Evolutionary conservation across 2,888 invertebrate species (phyloP), one percentile per base, ranked within the genome.

Genomic region (Leptopterna dolabrata): DNA sequence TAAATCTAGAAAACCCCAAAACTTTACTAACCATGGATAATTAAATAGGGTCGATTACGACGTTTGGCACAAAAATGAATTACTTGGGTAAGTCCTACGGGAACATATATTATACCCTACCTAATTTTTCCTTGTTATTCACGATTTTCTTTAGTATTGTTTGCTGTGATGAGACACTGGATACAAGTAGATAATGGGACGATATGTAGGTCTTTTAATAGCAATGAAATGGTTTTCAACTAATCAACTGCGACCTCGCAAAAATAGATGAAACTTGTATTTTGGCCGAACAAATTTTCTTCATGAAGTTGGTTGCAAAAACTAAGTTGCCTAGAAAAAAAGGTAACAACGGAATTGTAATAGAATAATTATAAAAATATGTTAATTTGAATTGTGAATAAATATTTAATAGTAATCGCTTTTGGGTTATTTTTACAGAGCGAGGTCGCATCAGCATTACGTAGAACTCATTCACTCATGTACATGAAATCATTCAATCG

Each of bases 1-100:
- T 84, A 71, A 73, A 45, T 86, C 86, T 86, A 86, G 55, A 76
- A 86, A 86, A 86, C 55, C 85, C n/a, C 76, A 73, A 55, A 81
- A 85, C 45, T 43, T 41, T 43, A 70, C 55, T 55, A 81, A 70
- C 43, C 27, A 45, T 45, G 63, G 70, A 70, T 70, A 70, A 63
- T n/a, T 41, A 81, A 51, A 81, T 47, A 19, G 78, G 27, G 19
- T 45, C 27, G 43, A 41, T 73, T 73, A 73, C 78, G 45, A 41
- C 36, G n/a, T 78, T 78, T 78, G 78, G 78, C 78, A 78, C 78
- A 45, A 45, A 78, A 78, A n/a, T 45, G 2, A 7, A 27, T 63
- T 63, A 19, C 19, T 27, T 4, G 19, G 4, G 4, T 24, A 63
- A 27, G 6, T 27, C 24, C 63, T 63, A 63, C 63, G 24, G 19